Evolutionary conservation across 2,797 vertebrate species (phyloP), one percentile per base, ranked within the genome.

Genomic region (Alosa sapidissima): DNA sequence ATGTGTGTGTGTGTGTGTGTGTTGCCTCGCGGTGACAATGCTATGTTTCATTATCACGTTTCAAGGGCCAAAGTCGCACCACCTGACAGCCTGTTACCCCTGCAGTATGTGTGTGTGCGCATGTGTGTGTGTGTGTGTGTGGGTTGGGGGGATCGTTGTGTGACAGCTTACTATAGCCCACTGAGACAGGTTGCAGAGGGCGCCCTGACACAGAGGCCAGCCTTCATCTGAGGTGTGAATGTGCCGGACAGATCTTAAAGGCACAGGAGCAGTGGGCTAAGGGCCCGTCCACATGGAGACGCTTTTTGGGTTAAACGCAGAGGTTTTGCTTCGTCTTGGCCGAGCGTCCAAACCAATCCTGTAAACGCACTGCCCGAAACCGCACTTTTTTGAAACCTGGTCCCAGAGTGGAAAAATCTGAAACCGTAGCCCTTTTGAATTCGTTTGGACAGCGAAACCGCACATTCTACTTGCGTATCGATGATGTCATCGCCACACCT

Each of bases 11-110:
- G 36, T 62, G n/a, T 62, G 58, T 62, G 58, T 60, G 58, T 60
- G 58, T n/a, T 19, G 14, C 16, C 10, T 24, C 13, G 24, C 33
- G 6, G 85, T 82, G 81, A 85, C 81, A 87, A 85, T 85, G 83
- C 81, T 87, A 84, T 9, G 49, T 87, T 90, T 87, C 87, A 89
- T 89, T 89, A 87, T 84, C 85, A 85, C 86, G 83, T 88, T 85
- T 88, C 82, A 83, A 82, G 19, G 58, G 84, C 41, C 75, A 60
- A 90, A 83, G 81, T 75, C 10, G 24, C 62, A 68, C 62, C 28
- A 36, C 68, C 36, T 14, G 0, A 45, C 68, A 75, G 36, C 68
- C 68, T 75, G 45, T 6, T 14, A 75, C 68, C 58, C 58, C 14
- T 75, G 5, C 16, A 41, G 65, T 72, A 28, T 72, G 28, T 33